Evolutionary conservation across 2,797 vertebrate genomes (phyloP).

Genomic region (Limnodromus scolopaceus): DNA sequence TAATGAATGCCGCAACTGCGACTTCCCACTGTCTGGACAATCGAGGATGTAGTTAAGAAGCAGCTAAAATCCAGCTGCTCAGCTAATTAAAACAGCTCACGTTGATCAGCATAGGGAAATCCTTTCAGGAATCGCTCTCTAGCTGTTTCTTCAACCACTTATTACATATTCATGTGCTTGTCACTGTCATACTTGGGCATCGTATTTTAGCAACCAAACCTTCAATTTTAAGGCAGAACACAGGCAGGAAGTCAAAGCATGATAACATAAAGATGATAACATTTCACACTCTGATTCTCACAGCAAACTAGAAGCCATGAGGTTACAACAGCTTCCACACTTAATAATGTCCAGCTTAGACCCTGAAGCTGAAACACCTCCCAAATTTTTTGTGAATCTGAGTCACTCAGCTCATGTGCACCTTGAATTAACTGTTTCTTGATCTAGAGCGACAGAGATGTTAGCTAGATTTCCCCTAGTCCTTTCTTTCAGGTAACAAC

Average conservation of each 20-base stretch:
- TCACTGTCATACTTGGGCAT: conserved; percentile 29
- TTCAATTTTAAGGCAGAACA: conserved; percentile 27
- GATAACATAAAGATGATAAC: conserved; percentile 6
- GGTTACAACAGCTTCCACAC: neutral
- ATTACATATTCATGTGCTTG: conserved; percentile 38
- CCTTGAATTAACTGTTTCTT: neutral
- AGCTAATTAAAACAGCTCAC: conserved; percentile 49
- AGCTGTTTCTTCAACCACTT: conserved; percentile 16
- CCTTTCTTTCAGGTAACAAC: neutral
- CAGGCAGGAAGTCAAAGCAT: conserved; percentile 27
- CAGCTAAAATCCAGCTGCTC: conserved; percentile 58
- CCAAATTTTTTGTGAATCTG: neutral
- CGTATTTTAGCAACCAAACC: neutral
- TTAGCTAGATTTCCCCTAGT: neutral
- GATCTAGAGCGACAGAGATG: neutral
- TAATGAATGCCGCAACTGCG: neutral
- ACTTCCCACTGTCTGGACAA: conserved; percentile 26
- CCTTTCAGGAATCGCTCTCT: conserved; percentile 43
- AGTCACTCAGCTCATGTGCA: neutral
- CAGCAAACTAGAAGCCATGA: neutral
- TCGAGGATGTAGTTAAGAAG: conserved; percentile 11
- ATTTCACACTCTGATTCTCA: neutral
- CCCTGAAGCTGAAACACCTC: neutral
- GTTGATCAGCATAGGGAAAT: conserved; percentile 20
- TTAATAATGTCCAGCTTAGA: neutral